These are phyloP conservation scores for Ethmia dodecea DNA, from an alignment of 2,888 invertebrate species.

Conservation along the genomic window DNA sequence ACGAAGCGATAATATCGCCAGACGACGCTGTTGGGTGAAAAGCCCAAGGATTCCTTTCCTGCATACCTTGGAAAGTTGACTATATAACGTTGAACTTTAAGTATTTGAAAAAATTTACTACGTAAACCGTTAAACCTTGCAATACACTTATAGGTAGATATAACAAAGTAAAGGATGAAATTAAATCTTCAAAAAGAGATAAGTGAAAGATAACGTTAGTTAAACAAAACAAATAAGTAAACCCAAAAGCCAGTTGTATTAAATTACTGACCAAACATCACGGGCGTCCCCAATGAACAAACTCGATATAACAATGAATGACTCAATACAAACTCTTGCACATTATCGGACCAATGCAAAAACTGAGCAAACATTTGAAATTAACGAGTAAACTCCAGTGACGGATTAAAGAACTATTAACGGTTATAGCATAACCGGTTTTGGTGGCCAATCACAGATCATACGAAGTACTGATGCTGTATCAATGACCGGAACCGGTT, in stretches of 20 bases:
- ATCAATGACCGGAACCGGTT: slow-evolving; percentile 41
- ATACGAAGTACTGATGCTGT: slow-evolving; percentile 21
- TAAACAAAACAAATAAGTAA: no score
- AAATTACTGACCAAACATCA: slow-evolving; percentile 13
- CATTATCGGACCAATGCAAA: slow-evolving; percentile 42
- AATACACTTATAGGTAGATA: no score
- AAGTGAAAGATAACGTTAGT: no score
- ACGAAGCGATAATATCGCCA: slow-evolving; percentile 22
- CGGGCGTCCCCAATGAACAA: slow-evolving; percentile 9
- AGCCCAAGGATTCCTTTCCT: slow-evolving; percentile 38
- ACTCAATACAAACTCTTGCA: slow-evolving; percentile 35
- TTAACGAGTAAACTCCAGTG: slow-evolving; percentile 41
- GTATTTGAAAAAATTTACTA: slow-evolving; percentile 21
- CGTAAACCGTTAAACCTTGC: slow-evolving; percentile 12
- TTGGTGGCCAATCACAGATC: slow-evolving; percentile 27
- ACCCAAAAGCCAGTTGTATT: background rate
- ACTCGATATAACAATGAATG: slow-evolving; percentile 15
- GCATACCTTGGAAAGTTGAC: slow-evolving; percentile 47
- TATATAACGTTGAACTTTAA: slow-evolving; percentile 22
- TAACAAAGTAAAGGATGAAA: background rate
- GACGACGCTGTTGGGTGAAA: slow-evolving; percentile 49
- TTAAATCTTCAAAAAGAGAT: no score
- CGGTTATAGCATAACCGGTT: slow-evolving; percentile 52
- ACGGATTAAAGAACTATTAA: slow-evolving; percentile 48
- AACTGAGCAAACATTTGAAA: slow-evolving; percentile 37